A percentile compares a stretch with the other conserved stretches of the same genome.
Evolutionary conservation across 1,140 invertebrate genomes (phyloP).

Genomic region (Lordiphosa collinella): DNA sequence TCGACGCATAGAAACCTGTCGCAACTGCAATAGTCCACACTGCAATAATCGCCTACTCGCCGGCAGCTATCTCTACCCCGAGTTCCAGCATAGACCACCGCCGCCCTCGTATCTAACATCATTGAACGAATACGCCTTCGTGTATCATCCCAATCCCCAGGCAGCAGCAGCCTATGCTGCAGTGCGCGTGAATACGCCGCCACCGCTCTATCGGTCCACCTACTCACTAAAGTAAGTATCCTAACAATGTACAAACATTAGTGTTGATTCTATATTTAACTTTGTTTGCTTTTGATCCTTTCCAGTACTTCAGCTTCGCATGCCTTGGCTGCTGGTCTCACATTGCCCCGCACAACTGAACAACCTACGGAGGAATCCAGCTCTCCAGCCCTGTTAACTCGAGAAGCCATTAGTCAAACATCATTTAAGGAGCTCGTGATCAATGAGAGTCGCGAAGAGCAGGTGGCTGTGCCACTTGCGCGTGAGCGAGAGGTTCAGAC

Average conservation of each 20-base stretch:
- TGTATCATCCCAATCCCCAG: slow-evolving; percentile 51
- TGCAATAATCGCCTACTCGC: slow-evolving; percentile 62
- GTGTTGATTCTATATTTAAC: not conserved
- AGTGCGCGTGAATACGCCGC: slow-evolving; percentile 61
- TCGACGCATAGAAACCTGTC: slow-evolving; percentile 63
- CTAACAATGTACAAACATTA: not conserved
- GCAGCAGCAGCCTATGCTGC: slow-evolving; percentile 32
- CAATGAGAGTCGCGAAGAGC: slow-evolving; percentile 25
- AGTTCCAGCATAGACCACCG: slow-evolving; percentile 74
- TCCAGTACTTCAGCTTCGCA: slow-evolving; percentile 28
- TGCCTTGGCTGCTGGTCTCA: slow-evolving; percentile 6
- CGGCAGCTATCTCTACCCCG: slow-evolving; percentile 62
- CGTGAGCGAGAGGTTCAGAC: slow-evolving; percentile 28
- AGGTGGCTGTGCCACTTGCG: slow-evolving; percentile 1
- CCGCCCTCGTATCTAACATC: slow-evolving; percentile 74
- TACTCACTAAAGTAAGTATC: slow-evolving; percentile 65
- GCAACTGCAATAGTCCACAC: slow-evolving; percentile 70
- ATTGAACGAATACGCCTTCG: slow-evolving; percentile 64
- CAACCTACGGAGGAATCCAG: slow-evolving; percentile 25
- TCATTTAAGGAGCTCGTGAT: slow-evolving; percentile 42
- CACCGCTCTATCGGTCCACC: slow-evolving; percentile 71
- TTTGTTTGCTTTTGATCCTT: not conserved
- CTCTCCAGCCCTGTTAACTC: slow-evolving; percentile 4
- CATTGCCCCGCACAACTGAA: slow-evolving; percentile 39
- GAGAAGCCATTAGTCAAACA: slow-evolving; percentile 33